Conservation (phyloP, 92 coral and sea anemone genomes). For the Metridium senile region DNA sequence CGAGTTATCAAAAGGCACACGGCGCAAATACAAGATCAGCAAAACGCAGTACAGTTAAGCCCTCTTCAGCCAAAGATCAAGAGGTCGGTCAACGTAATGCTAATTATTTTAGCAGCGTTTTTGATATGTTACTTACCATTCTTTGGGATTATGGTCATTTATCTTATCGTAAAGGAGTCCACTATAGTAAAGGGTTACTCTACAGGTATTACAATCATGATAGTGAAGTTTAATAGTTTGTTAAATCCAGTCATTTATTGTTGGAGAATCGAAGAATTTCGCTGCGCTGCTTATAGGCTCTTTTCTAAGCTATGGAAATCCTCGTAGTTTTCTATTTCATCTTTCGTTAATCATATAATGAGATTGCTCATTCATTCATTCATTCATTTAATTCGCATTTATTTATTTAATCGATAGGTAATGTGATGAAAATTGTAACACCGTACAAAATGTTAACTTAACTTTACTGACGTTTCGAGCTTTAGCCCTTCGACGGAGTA, state of each 20-base stretch:
- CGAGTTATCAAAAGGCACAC: not conserved
- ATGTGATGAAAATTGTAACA: too few species aligned
- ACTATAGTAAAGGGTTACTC: not conserved
- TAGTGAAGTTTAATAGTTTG: not conserved
- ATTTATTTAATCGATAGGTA: too few species aligned
- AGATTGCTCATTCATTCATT: too few species aligned
- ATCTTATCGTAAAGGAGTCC: not conserved
- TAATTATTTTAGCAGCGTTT: not conserved
- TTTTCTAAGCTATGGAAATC: too few species aligned
- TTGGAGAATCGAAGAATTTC: constrained; percentile 1
- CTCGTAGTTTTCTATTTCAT: too few species aligned
- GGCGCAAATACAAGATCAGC: not conserved
- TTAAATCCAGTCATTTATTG: not conserved
- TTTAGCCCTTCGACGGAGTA: too few species aligned
- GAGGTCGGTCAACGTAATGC: not conserved
- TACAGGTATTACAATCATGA: not conserved
- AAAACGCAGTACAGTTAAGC: not conserved
- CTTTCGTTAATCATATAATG: too few species aligned
- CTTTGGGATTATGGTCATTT: not conserved
- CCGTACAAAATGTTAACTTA: too few species aligned
- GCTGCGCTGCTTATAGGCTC: not conserved
- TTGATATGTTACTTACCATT: not conserved
- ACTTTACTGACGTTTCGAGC: too few species aligned
- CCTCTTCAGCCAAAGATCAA: not conserved
- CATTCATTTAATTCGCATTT: too few species aligned